Base-by-base conservation (phyloP, 2,797 vertebrate genomes). In the Australoheros facetus region DNA sequence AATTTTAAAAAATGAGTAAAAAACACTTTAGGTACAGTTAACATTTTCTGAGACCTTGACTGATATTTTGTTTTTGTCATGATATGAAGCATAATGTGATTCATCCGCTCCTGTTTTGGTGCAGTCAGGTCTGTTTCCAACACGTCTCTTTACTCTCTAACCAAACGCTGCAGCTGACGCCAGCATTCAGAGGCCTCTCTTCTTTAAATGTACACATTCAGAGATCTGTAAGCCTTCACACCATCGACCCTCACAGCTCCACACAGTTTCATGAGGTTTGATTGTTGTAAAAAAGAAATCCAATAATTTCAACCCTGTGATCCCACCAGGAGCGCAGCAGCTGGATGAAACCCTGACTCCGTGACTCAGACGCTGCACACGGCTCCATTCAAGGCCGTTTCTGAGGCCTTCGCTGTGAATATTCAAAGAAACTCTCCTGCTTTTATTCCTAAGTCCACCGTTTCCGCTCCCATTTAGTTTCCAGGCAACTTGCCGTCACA, bases 401-500 rank as follows among this genome's bases (percentile, higher is more conserved):
- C n/a, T 17, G 2, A 76, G 79, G 66, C 79, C 74, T 82, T 79
- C 60, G 64, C 55, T 66, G 9, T 56, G 7, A 28, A 53, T 34
- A 64, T 73, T 83, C 70, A 78, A 58, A 86, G 57, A 82, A 59
- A 11, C 75, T 64, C 30, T 72, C 53, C 66, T 19, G 59, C 76
- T 81, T 82, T 75, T 85, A 77, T 88, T 77, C 72, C 78, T 72
- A 56, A 78, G 56, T 81, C 71, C 8, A 72, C 60, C 19, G n/a
- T 80, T 80, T 82, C 62, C 34, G 11, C 39, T 80, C 62, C 26
- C 5, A 21, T 79, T 81, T 64, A 73, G 87, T 89, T 86, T 85
- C 88, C 84, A 89, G 80, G 88, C 91, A 92, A 91, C 89, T 86
- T 83, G 80, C 71, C 77, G 26, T 73, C 79, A 82, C 58, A 26